A percentile compares a stretch with the other conserved stretches of the same genome.
These are phyloP conservation scores for Drosophila dunni DNA, from an alignment of 1,140 invertebrate genomes.

Conservation along the genomic window DNA sequence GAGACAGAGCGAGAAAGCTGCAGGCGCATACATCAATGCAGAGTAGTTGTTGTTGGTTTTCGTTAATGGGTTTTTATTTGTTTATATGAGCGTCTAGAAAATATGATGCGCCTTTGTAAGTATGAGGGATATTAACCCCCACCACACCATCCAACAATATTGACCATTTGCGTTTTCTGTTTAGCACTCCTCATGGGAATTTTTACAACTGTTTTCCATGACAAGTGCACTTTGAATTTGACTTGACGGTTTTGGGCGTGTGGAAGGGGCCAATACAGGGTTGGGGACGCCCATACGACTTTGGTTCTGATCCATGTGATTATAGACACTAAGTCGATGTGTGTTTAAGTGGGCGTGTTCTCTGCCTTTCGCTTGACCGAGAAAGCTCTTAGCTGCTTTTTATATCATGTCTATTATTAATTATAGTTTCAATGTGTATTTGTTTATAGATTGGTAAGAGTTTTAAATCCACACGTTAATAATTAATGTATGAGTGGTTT, in stretches of 20 bases:
- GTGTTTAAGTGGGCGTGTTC: conserved; percentile 29
- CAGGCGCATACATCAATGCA: conserved; percentile 62
- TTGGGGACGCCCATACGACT: conserved; percentile 17
- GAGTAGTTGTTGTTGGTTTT: conserved; percentile 66
- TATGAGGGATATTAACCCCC: conserved; percentile 52
- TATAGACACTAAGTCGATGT: conserved; percentile 41
- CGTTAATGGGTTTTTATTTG: conserved; percentile 82
- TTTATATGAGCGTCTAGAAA: conserved; percentile 63
- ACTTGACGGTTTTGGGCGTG: background rate
- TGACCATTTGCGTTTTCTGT: conserved; percentile 44
- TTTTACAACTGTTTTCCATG: conserved; percentile 73
- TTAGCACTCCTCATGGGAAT: conserved; percentile 61
- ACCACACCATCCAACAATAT: conserved; percentile 20
- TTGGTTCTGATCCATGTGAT: conserved; percentile 36
- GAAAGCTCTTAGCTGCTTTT: conserved; percentile 6
- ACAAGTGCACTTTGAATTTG: conserved; percentile 64
- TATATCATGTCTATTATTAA: conserved; percentile 24
- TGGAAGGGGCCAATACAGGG: background rate
- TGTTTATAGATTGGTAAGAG: conserved; percentile 22
- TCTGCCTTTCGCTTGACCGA: conserved; percentile 6
- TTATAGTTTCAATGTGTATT: conserved; percentile 27
- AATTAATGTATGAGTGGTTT: background rate
- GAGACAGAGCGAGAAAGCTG: background rate
- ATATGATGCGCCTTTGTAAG: conserved; percentile 57
- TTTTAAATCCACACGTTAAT: background rate